A percentile compares a stretch with the other conserved stretches of the same genome.
Evolutionary conservation across 1,140 invertebrate genomes (phyloP).

Genomic region (Ceratosolen fusciceps): DNA sequence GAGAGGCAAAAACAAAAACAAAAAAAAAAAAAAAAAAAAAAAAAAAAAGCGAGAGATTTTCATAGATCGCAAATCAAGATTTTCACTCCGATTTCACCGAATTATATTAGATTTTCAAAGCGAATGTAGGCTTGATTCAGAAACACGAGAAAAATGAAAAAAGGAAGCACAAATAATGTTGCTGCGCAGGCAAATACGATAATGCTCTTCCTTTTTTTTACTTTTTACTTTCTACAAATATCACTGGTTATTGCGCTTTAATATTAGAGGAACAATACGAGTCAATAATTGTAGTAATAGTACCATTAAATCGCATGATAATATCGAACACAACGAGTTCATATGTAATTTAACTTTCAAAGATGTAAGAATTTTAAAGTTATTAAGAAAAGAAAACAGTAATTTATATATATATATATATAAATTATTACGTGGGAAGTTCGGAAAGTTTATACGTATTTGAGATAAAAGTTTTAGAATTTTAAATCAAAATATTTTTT

Average conservation of each 20-base stretch:
- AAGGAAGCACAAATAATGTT: too few species aligned
- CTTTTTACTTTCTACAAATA: neutral
- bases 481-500: conserved; percentile 21
- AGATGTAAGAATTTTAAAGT: neutral
- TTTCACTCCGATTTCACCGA: neutral
- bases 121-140: neutral
- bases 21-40: conserved; percentile 1
- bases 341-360: neutral
- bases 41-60: neutral
- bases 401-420: too few species aligned
- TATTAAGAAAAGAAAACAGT: too few species aligned
- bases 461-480: neutral
- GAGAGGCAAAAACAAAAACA: neutral
- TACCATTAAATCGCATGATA: neutral
- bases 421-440: too few species aligned
- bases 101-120: conserved; percentile 15
- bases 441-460: too few species aligned
- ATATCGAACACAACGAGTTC: neutral
- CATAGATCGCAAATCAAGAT: neutral
- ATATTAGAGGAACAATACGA: neutral
- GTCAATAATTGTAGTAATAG: neutral
- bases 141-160: neutral
- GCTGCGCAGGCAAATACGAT: neutral
- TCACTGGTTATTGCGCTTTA: neutral
- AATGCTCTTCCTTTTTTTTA: neutral